phyloP scores from a whole-genome alignment of 2,797 vertebrate species.

The Micromesistius poutassou region DNA sequence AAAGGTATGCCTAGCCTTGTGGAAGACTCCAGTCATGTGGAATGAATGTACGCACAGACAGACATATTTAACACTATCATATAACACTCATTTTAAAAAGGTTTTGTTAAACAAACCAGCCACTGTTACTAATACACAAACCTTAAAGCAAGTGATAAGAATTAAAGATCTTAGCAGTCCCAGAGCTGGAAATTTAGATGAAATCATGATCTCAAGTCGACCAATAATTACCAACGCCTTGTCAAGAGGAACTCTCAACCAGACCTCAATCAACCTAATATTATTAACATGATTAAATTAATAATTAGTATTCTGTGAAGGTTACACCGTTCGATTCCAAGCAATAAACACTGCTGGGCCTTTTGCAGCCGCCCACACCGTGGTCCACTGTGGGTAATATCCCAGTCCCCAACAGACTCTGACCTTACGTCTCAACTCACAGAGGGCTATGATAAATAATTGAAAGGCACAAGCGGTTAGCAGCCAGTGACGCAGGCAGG shows the following conservation, averaged over 20 bases:
- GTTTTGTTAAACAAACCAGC: neutral
- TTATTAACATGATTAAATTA: neutral
- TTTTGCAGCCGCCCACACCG: slow-evolving; percentile 10
- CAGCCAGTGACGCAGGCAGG: slow-evolving; percentile 40
- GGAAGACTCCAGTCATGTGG: too few relatives aligned
- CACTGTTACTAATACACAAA: neutral
- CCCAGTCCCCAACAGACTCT: slow-evolving; percentile 39
- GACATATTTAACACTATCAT: too few relatives aligned
- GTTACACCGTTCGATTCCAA: neutral
- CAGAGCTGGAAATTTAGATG: neutral
- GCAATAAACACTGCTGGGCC: slow-evolving; percentile 12
- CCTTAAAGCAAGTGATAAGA: neutral
- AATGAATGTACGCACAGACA: too few relatives aligned
- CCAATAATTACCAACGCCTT: neutral
- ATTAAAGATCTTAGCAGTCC: neutral
- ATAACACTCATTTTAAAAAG: neutral
- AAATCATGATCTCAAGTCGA: neutral
- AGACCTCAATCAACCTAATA: neutral
- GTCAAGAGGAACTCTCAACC: neutral
- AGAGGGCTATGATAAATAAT: slow-evolving; percentile 53
- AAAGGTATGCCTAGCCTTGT: too few relatives aligned
- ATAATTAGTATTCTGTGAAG: neutral
- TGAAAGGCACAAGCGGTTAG: slow-evolving; percentile 56
- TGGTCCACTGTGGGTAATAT: neutral
- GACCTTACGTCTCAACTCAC: slow-evolving; percentile 25